Conservation (phyloP, 2,888 invertebrate genomes). For the Biston stratarius region DNA sequence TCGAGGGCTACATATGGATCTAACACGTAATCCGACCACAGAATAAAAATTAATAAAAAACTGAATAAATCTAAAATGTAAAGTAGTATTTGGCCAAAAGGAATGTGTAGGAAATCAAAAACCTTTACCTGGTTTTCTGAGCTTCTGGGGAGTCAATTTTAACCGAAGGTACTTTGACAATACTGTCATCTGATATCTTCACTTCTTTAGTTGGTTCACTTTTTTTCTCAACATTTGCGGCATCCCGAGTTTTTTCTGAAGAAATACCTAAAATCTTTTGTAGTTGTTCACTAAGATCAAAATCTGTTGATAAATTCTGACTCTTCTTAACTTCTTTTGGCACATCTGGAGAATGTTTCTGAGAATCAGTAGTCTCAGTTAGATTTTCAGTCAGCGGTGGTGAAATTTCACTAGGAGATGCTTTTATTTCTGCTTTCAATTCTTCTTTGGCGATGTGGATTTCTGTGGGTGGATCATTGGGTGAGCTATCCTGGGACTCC, state of each 20-base stretch:
- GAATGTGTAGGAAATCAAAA: background rate
- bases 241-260: constrained; percentile 77
- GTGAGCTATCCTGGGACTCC: constrained; percentile 77
- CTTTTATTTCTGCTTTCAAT: constrained; percentile 67
- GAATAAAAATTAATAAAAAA: too few relatives aligned
- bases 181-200: constrained; percentile 72
- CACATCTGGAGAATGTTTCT: constrained; percentile 78
- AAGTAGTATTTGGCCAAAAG: background rate
- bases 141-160: constrained; percentile 83
- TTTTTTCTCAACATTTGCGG: constrained; percentile 67
- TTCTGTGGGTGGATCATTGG: constrained; percentile 80
- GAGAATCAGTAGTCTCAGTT: constrained; percentile 66
- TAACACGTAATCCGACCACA: too few relatives aligned
- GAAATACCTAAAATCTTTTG: constrained; percentile 83
- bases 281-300: constrained; percentile 81
- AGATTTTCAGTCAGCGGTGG: constrained; percentile 72
- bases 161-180: constrained; percentile 74
- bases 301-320: constrained; percentile 82
- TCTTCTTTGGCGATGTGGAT: constrained; percentile 76
- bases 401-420: constrained; percentile 80
- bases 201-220: constrained; percentile 73
- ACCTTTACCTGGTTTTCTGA: constrained; percentile 70
- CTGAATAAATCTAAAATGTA: too few relatives aligned
- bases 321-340: constrained; percentile 82
- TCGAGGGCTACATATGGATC: too few relatives aligned